These are phyloP conservation scores for Melanotaenia duboulayi DNA, from an alignment of 2,113 vertebrate species.

Conservation along the genomic window DNA sequence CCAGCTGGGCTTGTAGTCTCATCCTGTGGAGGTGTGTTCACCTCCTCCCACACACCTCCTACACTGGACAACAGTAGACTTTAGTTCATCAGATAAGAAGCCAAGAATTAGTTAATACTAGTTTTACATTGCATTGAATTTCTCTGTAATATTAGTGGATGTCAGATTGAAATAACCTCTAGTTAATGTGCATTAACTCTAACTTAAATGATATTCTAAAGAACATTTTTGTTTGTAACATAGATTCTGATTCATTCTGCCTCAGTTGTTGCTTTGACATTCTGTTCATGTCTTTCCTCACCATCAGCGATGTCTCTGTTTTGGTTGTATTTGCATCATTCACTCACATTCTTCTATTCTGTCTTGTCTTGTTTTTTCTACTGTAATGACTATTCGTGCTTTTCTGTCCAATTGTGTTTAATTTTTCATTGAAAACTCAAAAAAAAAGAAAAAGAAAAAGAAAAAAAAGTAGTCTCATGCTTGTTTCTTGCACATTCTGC, in stretches of 20 bases:
- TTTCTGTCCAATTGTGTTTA: not conserved
- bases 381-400: not conserved
- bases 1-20: conserved; percentile 33
- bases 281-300: not conserved
- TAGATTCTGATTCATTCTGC: not conserved
- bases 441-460: too few relatives aligned
- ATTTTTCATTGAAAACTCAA: not conserved
- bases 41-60: conserved; percentile 52
- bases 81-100: conserved; percentile 10
- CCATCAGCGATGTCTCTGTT: not conserved
- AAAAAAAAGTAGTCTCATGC: not conserved
- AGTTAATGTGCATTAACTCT: not conserved
- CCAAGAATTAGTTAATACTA: conserved; percentile 6
- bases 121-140: not conserved
- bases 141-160: not conserved
- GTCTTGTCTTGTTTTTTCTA: not conserved
- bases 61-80: conserved; percentile 28
- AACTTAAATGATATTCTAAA: not conserved
- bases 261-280: not conserved
- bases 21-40: conserved; percentile 33
- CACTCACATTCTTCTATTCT: not conserved
- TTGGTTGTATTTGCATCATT: not conserved
- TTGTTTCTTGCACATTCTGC: not conserved
- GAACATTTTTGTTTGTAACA: not conserved
- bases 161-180: not conserved